These are phyloP conservation scores for Erpornis zantholeuca DNA, from an alignment of 2,113 vertebrate genomes.

Conservation along the genomic window DNA sequence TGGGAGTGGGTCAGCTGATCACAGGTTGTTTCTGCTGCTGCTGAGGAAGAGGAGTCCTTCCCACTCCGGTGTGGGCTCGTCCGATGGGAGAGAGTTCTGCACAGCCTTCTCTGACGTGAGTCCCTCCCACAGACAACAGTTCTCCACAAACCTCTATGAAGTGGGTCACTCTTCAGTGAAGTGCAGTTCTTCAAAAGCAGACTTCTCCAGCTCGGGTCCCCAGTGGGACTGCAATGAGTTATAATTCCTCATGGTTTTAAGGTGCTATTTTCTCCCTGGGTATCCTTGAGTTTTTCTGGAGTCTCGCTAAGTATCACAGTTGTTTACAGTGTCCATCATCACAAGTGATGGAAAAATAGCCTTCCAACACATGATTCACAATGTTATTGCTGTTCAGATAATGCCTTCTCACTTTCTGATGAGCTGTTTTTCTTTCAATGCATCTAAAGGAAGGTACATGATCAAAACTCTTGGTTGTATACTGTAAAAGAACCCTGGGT, in stretches of 20 bases:
- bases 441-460: not conserved
- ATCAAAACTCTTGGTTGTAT: not conserved
- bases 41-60: not conserved
- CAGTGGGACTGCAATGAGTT: not conserved
- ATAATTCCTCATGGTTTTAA: not conserved
- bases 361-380: not conserved
- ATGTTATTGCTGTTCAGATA: conserved; percentile 3
- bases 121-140: too few relatives aligned
- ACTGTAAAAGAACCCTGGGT: not conserved
- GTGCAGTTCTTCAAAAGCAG: not conserved
- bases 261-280: not conserved
- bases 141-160: not conserved
- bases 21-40: not conserved
- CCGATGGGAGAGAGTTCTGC: not conserved
- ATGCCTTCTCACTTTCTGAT: not conserved
- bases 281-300: conserved; percentile 3
- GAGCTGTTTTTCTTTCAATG: not conserved
- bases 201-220: not conserved
- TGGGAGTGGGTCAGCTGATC: not conserved
- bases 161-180: not conserved
- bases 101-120: not conserved
- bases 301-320: not conserved
- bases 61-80: accelerated
- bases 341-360: not conserved
- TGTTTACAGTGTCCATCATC: conserved; percentile 28